phyloP scores from a whole-genome alignment of 2,888 invertebrate species.

The Epinotia bilunana region DNA sequence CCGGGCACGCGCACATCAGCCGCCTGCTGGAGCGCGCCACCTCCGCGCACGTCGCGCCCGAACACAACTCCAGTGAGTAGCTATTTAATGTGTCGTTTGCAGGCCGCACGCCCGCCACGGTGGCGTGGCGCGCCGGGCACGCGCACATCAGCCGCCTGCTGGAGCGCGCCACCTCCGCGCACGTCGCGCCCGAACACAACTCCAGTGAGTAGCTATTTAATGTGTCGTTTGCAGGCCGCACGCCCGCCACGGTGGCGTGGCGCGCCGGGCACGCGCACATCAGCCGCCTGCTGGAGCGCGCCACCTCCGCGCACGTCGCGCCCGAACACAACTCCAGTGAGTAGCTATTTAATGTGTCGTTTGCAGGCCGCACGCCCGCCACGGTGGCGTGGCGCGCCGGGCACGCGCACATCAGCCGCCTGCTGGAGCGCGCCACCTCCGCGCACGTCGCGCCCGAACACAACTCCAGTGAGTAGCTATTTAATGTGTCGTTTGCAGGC shows the following conservation, averaged over 20 bases:
- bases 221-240: conserved; percentile 79
- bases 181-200: conserved; percentile 47
- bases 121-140: conserved; percentile 96
- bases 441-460: conserved; percentile 50
- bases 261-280: conserved; percentile 96
- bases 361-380: conserved; percentile 88
- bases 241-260: conserved; percentile 94
- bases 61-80: conserved; percentile 43
- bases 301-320: conserved; percentile 66
- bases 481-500: conserved; percentile 57
- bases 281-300: conserved; percentile 90
- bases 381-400: conserved; percentile 96
- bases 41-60: conserved; percentile 54
- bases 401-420: conserved; percentile 92
- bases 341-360: neutral
- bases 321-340: conserved; percentile 46
- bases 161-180: conserved; percentile 86
- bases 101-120: conserved; percentile 91
- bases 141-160: conserved; percentile 91
- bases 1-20: conserved; percentile 94
- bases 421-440: conserved; percentile 88
- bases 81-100: neutral
- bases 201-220: conserved; percentile 30
- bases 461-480: conserved; percentile 39
- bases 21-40: conserved; percentile 89